phyloP scores from a whole-genome alignment of 2,113 vertebrate species.

The Sander vitreus region DNA sequence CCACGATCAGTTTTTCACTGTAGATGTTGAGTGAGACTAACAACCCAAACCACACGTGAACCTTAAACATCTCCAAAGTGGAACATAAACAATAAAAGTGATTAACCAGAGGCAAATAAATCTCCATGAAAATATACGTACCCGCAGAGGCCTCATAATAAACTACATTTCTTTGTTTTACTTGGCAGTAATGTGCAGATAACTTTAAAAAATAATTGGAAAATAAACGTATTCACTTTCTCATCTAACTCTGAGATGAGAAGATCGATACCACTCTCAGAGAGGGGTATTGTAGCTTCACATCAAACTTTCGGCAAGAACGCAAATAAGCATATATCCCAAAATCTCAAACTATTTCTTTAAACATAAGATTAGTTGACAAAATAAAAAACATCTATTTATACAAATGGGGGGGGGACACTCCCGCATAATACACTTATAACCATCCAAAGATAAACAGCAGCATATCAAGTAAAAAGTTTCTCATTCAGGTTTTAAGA shows the following conservation, averaged over 20 bases:
- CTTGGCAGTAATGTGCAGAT: conserved; percentile 2
- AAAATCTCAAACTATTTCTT: conserved; percentile 9
- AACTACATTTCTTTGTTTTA: conserved; percentile 16
- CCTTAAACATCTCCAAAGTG: conserved; percentile 25
- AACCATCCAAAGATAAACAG: conserved; percentile 4
- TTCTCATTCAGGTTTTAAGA: conserved; percentile 2
- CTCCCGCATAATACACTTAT: background rate
- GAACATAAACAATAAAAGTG: conserved; percentile 21
- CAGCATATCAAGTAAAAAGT: conserved; percentile 9
- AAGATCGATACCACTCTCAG: background rate
- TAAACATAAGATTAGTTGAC: background rate
- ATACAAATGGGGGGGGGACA: background rate
- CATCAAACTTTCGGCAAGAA: background rate
- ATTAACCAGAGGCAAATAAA: conserved; percentile 34
- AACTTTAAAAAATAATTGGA: conserved; percentile 10
- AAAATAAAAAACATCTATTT: conserved; percentile 9
- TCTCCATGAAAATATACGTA: conserved; percentile 4
- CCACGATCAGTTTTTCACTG: background rate
- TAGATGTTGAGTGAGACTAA: background rate
- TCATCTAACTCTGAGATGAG: background rate
- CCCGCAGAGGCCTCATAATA: conserved; percentile 1
- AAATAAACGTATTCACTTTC: background rate
- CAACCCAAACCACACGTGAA: conserved; percentile 19
- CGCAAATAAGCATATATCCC: background rate
- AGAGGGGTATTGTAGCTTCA: background rate